A percentile compares a stretch with the other conserved stretches of the same genome.
Conservation (phyloP, 2,113 vertebrate species). For the Perca fluviatilis region DNA sequence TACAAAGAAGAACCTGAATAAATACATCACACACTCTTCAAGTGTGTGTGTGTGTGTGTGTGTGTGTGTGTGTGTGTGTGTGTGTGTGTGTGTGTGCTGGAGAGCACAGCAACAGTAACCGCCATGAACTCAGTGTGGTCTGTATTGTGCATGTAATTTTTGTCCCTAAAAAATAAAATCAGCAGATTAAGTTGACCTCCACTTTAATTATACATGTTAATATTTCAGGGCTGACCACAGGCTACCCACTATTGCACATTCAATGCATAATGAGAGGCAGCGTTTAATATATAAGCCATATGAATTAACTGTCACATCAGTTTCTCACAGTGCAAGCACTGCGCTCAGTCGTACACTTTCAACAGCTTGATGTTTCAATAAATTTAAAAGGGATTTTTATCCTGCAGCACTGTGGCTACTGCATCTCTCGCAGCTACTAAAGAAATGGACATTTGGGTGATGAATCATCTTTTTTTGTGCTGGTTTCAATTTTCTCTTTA, state of each 20-base stretch:
- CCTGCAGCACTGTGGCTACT: slow-evolving; percentile 27
- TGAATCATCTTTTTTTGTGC: slow-evolving; percentile 48
- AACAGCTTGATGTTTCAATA: slow-evolving; percentile 47
- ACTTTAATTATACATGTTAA: background rate
- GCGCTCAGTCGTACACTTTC: slow-evolving; percentile 16
- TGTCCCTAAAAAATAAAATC: background rate
- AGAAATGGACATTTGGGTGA: slow-evolving; percentile 44
- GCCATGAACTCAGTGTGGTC: background rate
- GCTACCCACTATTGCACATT: background rate
- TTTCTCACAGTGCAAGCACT: slow-evolving; percentile 6
- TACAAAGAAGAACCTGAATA: slow-evolving; percentile 17
- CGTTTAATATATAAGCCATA: slow-evolving; percentile 39
- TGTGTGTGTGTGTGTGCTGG: background rate
- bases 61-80: too few relatives aligned
- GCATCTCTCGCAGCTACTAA: slow-evolving; percentile 5
- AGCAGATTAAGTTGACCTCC: slow-evolving; percentile 7
- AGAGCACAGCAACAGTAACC: background rate
- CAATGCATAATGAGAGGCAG: slow-evolving; percentile 1
- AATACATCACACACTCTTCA: background rate
- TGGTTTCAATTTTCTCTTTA: slow-evolving; percentile 63
- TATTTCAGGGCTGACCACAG: slow-evolving; percentile 2
- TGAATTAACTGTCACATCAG: slow-evolving; percentile 36
- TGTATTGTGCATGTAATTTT: background rate
- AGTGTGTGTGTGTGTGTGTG: background rate
- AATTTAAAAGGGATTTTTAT: slow-evolving; percentile 44